These are phyloP conservation scores for Hylia prasina DNA, from an alignment of 2,113 vertebrate species.

Conservation along the genomic window DNA sequence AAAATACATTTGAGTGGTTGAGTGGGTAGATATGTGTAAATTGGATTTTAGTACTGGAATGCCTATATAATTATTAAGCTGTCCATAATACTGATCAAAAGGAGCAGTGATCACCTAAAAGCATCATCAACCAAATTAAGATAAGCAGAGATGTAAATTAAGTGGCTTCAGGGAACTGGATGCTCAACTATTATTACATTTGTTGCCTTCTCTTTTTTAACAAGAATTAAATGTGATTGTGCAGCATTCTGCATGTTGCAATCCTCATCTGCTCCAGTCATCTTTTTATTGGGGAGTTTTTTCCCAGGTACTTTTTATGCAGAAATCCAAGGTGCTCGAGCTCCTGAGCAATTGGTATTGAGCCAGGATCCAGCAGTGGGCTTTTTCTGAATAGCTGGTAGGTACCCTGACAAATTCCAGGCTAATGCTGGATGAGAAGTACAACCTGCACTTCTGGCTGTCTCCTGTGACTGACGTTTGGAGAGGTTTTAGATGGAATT, in stretches of 20 bases:
- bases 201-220: not conserved
- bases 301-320: not conserved
- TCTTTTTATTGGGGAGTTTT: not conserved
- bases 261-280: not conserved
- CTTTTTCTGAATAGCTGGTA: not conserved
- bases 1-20: not conserved
- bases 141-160: not conserved
- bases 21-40: not conserved
- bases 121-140: not conserved
- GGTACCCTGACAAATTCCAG: not conserved
- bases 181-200: not conserved
- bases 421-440: not conserved
- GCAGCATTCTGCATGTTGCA: not conserved
- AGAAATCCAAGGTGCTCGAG: not conserved
- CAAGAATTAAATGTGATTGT: not conserved
- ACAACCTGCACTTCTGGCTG: not conserved
- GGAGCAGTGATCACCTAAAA: not conserved
- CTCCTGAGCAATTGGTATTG: accelerated
- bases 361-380: not conserved
- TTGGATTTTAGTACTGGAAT: not conserved
- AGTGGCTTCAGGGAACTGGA: not conserved
- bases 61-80: not conserved
- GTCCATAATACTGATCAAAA: not conserved
- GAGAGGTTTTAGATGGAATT: not conserved
- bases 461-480: not conserved